Base-by-base conservation (phyloP, 2,888 invertebrate genomes). In the Aphrophora alni region DNA sequence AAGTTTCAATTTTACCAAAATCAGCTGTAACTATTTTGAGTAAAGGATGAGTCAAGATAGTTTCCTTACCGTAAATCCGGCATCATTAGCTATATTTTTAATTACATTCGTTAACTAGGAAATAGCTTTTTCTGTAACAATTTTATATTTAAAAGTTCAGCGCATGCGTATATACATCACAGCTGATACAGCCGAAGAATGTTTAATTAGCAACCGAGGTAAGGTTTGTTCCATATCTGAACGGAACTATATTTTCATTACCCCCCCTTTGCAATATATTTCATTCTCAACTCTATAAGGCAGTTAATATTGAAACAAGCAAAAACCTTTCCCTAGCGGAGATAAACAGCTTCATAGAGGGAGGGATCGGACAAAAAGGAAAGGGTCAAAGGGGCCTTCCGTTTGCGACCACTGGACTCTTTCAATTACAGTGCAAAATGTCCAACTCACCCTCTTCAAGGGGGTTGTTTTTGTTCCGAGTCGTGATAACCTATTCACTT, bases 291-390 rank as follows among this genome's bases (percentile, higher is more conserved):
- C 44, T 44, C 44, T 44, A 44, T 44, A 44, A 44, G 44, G 44
- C 17, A 44, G 44, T 44, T 44, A 44, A 44, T 44, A 44, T 17
- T 17, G 44, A 44, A 33, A 10, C 33, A 33, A 33, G 33, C 33
- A 33, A 33, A 33, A 33, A 33, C 33, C 33, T 33, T 33, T 8
- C 33, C 33, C 8, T 33, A 3, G 3, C 33, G 5, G 33, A 33
- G 33, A 33, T 33, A 44, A 33, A 33, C 4, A 10, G 5, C 4
- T 4, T 7, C 5, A 33, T 33, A 33, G 10, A 44, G 44, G 44
- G 44, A 8, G 44, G 8, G 17, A 44, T 4, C 10, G 77, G 77
- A 71, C 77, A 77, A 77, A 77, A 77, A 77, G 77, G 77, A 71
- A 71, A 44, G 44, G 44, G 77, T 27, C 71, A 71, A 70, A 71